Evolutionary conservation across 2,113 vertebrate species (phyloP), one percentile per base, ranked within the genome.

Genomic region (Pygoscelis antarcticus): DNA sequence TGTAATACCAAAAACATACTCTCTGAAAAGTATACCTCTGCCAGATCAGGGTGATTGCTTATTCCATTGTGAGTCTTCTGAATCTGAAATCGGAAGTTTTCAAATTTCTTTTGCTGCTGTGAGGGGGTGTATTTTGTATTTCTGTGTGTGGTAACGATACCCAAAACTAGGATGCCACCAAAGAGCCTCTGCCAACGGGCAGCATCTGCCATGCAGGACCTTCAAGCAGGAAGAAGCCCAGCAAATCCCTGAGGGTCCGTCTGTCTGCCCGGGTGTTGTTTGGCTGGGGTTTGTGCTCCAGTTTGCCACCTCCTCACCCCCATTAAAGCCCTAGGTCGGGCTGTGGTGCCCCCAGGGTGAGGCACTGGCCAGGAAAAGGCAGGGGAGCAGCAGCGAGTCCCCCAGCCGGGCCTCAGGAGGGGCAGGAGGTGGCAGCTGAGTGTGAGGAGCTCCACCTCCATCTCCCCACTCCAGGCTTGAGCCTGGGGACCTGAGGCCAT

Each of bases 201-300:
- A 84, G 71, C 10, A 14, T 1, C 11, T 70, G 61, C 42, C 29
- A 72, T 0, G 0, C 25, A 36, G 58, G 16, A 54, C 22, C 46
- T 72, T 34, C 22, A 30, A 30, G 6, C 11, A 55, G 21, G 9
- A 65, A 25, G 36, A 65, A 79, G 14, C 25, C 10, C 13, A 18
- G 44, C 16, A 46, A 30, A 44, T 20, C 34, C 27, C 23, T 11
- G 13, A 22, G 8, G 46, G 29, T 60, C 23, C 9, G 23, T 61
- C 49, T 58, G 44, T 20, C 15, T 3, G 10, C 36, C 19, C 0
- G 0, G 30, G 9, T 47, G 27, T 7, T 64, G n/a, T 49, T 51
- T 34, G 26, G 7, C 15, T 66, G 57, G 18, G n/a, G 5, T 62
- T 52, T 49, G 13, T 64, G 38, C 38, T 77, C 51, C 52, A 9